These are phyloP conservation scores for Scaptomyza parva DNA, from an alignment of 2,888 invertebrate genomes.

Conservation along the genomic window DNA sequence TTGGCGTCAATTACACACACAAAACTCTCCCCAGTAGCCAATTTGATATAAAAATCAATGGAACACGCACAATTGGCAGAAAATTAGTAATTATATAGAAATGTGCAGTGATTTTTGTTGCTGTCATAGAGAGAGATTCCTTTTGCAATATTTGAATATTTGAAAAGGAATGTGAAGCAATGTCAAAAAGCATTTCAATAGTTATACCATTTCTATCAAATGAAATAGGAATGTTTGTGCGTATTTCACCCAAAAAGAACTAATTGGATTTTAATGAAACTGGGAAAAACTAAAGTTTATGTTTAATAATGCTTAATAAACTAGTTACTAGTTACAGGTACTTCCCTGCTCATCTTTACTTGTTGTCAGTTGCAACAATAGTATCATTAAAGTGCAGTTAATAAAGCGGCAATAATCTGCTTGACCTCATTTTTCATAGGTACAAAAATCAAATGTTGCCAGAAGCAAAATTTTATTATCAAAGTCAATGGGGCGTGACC, in stretches of 20 bases:
- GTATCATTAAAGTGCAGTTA: slow-evolving; percentile 19
- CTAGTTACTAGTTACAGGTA: too few species aligned
- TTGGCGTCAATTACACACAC: slow-evolving; percentile 42
- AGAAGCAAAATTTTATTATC: slow-evolving; percentile 26
- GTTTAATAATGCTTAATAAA: too few species aligned
- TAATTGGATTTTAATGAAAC: too few species aligned
- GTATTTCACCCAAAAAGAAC: too few species aligned
- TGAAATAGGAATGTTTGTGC: too few species aligned
- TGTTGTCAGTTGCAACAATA: not conserved
- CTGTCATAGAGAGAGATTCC: not conserved
- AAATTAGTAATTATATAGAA: slow-evolving; percentile 14
- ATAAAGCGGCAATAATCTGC: slow-evolving; percentile 26
- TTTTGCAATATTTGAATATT: not conserved
- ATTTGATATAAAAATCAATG: slow-evolving; percentile 31
- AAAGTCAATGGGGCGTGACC: slow-evolving; percentile 37
- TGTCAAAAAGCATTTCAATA: too few species aligned
- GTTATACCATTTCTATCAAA: too few species aligned
- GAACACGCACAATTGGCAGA: slow-evolving; percentile 21
- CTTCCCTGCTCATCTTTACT: not conserved
- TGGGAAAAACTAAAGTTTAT: too few species aligned
- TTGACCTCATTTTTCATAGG: slow-evolving; percentile 28
- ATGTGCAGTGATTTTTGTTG: slow-evolving; percentile 13
- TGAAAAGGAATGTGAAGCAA: not conserved
- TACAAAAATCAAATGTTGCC: not conserved
- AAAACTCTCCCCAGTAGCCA: slow-evolving; percentile 4